Evolutionary conservation across 2,797 vertebrate genomes (phyloP), one percentile per base, ranked within the genome.

Genomic region (Lagodon rhomboides): DNA sequence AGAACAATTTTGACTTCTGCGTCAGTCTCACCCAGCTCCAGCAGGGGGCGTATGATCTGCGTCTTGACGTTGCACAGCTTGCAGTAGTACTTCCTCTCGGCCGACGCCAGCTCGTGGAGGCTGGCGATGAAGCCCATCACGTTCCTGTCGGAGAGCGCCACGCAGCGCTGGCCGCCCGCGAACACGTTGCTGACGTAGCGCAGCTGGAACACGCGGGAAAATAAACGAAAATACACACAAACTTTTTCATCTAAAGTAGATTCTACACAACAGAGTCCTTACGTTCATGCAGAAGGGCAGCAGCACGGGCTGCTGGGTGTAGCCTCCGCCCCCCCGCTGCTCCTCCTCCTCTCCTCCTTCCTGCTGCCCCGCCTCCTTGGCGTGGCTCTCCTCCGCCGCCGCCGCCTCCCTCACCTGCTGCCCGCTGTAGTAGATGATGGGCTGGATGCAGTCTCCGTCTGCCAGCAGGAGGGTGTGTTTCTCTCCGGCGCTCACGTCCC

Each of bases 361-460:
- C 80, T 30, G 70, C 54, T 60, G 62, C 25, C n/a, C 3, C 16
- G 0, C 5, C 71, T 85, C 81, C 53, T 81, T 78, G 67, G 86
- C 85, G 4, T 50, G 18, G 18, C 22, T 22, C 56, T 53, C 58
- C n/a, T 85, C 71, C 30, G 50, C 46, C 2, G 11, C 71, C 30
- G 50, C 46, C 2, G 11, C 88, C n/a, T 87, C 88, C 22, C 63
- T 91, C 72, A 95, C 93, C 91, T 97, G 97, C 82, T 93, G 95
- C 7, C 98, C 98, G 82, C 97, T 97, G 87, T 97, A 99, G 92
- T 98, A 99, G 38, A 99, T 93, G 54, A 95, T 97, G 88, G 98
- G 97, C 79, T 98, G 97, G 85, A 97, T 97, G 69, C 97, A 98
- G 87, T 98, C 96, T 12, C 97, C 97, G 54, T 99, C 98, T 25